Base-by-base conservation (phyloP, 2,888 invertebrate species). In the Parnassius glacialis region DNA sequence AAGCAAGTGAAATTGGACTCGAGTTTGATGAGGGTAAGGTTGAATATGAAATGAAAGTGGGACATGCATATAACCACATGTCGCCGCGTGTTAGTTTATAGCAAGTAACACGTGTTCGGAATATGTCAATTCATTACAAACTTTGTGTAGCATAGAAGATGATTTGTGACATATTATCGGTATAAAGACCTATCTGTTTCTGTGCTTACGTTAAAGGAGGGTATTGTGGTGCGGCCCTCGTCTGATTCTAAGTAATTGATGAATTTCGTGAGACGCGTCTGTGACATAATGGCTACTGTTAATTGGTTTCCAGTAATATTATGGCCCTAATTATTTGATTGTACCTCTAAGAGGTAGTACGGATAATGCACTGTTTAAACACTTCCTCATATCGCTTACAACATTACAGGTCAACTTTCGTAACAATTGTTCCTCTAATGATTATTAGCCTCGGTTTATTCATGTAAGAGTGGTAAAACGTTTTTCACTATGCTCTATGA, bases 111-210 rank as follows among this genome's bases (percentile, higher is more conserved):
- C 88, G 88, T 90, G 90, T 87, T 82, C 76, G 76, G 90, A 90
- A 90, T 90, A 87, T 85, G 87, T 90, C 90, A 90, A 90, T 90
- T 89, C 87, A 90, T 90, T 90, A 90, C 83, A 87, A 90, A 90
- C 87, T 90, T 90, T 85, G 86, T 87, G 85, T 82, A 78, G 78
- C 75, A 74, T 79, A 77, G 80, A 76, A 81, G 88, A 90, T 89
- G 90, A 90, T 90, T 90, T 89, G 90, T 90, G 90, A 89, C 90
- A 86, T 87, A 86, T 87, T 88, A 88, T 87, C 81, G 83, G 79
- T 81, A 89, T 85, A 88, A 84, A 80, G 83, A 79, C 77, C 79
- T 89, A 83, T 87, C 85, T 87, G 85, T 87, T 83, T 77, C 78
- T 79, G 76, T 80, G 78, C 78, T 78, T 71, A 78, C 79, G 81